Evolutionary conservation across 2,797 vertebrate genomes (phyloP).

Genomic region (Merluccius polli): DNA sequence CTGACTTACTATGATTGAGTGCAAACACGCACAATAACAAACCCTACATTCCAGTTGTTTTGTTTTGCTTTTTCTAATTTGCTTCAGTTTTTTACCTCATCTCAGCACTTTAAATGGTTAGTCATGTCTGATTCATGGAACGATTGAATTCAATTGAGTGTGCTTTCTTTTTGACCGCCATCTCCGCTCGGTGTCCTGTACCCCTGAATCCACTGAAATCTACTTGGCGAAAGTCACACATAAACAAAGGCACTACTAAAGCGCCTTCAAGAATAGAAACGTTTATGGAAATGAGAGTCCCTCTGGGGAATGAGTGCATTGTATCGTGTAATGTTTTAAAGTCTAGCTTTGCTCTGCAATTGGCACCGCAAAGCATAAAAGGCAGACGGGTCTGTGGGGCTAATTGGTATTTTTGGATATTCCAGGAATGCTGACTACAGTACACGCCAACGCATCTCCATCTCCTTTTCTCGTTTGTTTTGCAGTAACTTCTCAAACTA

Average conservation of each 20-base stretch:
- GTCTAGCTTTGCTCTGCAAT: constrained; percentile 6
- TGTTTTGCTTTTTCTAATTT: no score
- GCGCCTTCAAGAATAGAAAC: constrained; percentile 20
- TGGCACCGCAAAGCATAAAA: constrained; percentile 23
- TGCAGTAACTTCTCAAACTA: constrained; percentile 91
- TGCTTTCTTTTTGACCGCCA: neutral
- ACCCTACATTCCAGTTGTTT: no score
- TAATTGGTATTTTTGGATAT: constrained; percentile 42
- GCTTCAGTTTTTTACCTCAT: neutral
- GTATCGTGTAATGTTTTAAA: constrained; percentile 14
- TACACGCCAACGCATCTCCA: constrained; percentile 17
- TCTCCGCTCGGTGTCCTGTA: neutral
- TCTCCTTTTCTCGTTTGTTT: neutral
- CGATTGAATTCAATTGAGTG: neutral
- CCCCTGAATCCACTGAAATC: neutral
- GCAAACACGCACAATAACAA: neutral
- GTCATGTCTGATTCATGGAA: neutral
- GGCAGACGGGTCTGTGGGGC: constrained; percentile 21
- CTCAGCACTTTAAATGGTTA: neutral
- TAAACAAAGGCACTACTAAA: constrained; percentile 15
- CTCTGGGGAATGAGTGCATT: constrained; percentile 16
- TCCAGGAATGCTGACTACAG: constrained; percentile 33
- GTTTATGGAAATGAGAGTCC: constrained; percentile 23
- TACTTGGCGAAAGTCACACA: neutral
- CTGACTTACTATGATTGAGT: neutral